phyloP scores from a whole-genome alignment of 2,797 vertebrate species.

The Anabacerthia variegaticeps region DNA sequence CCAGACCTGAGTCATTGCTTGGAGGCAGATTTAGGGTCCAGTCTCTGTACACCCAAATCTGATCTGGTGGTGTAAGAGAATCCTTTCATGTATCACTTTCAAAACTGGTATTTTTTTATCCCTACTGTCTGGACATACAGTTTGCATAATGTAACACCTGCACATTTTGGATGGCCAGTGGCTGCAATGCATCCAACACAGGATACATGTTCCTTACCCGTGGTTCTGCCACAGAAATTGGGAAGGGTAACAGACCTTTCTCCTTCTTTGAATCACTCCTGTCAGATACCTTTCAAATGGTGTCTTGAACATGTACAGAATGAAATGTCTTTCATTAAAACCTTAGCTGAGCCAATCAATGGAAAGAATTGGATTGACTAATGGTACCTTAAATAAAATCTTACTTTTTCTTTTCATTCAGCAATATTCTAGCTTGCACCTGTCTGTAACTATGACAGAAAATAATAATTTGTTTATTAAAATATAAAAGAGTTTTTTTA shows the following conservation, averaged over 20 bases:
- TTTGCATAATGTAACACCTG: neutral
- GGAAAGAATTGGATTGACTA: neutral
- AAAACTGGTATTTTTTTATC: neutral
- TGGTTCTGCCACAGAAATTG: neutral
- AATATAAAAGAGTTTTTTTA: neutral
- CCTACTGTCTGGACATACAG: rapidly evolving
- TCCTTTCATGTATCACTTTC: neutral
- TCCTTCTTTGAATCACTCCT: neutral
- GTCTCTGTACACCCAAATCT: neutral
- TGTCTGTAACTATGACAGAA: neutral
- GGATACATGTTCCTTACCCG: neutral
- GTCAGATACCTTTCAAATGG: neutral
- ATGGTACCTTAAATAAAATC: neutral
- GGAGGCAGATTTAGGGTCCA: neutral
- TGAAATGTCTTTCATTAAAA: neutral
- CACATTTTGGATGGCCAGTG: neutral
- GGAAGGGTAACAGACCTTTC: neutral
- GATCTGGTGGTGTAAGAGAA: neutral
- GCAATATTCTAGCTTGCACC: neutral
- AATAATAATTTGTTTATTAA: neutral
- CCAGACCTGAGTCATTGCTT: neutral
- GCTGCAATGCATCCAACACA: neutral
- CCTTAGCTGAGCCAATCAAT: neutral
- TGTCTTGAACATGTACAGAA: neutral
- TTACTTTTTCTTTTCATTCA: neutral